phyloP scores from a whole-genome alignment of 2,888 invertebrate genomes.

The Salpingus planirostris region DNA sequence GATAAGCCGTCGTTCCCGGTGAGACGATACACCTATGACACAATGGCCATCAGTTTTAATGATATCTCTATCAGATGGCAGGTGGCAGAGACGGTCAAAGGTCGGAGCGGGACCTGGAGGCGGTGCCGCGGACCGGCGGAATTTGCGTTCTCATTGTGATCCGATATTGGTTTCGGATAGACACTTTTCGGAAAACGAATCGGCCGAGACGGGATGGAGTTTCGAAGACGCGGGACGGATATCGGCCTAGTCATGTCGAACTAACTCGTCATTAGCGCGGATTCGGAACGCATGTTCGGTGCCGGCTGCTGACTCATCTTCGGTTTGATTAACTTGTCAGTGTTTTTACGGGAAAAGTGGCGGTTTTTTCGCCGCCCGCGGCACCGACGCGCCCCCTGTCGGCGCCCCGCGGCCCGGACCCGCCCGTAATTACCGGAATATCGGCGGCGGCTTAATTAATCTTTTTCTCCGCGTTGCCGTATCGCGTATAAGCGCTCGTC shows the following conservation, averaged over 20 bases:
- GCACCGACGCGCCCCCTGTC: no score
- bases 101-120: conserved; percentile 26
- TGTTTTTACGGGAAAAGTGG: conserved; percentile 39
- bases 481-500: no score
- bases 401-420: no score
- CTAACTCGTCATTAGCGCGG: conserved; percentile 35
- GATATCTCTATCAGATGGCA: conserved; percentile 37
- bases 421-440: no score
- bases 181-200: conserved; percentile 23
- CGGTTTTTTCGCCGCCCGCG: conserved; percentile 30
- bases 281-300: conserved; percentile 39
- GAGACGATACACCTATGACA: conserved; percentile 4
- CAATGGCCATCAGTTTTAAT: conserved; percentile 31
- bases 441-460: no score
- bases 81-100: conserved; percentile 34
- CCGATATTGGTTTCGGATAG: no score
- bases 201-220: no score
- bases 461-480: no score
- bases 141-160: conserved; percentile 27
- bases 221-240: no score
- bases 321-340: conserved; percentile 42
- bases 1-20: no score
- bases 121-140: conserved; percentile 22
- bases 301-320: conserved; percentile 35
- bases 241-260: conserved; percentile 30